phyloP scores from a whole-genome alignment of 37 sponge, comb jelly and placozoan genomes.

The Eunapius fragilis region DNA sequence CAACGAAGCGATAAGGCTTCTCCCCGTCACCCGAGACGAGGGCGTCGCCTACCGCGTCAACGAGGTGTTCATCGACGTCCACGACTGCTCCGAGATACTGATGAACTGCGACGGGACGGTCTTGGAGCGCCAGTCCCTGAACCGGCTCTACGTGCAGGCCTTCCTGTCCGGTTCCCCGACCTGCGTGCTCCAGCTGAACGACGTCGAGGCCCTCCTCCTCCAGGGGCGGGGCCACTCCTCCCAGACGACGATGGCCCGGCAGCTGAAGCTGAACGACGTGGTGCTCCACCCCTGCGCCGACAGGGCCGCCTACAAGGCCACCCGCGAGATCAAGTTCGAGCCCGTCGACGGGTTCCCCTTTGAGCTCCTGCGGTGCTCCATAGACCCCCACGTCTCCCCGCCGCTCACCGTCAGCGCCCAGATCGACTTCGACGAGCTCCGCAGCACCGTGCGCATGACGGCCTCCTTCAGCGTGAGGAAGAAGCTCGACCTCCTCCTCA shows the following conservation, averaged over 20 bases:
- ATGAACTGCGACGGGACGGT: constrained; percentile 94
- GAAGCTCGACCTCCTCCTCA: constrained; percentile 70
- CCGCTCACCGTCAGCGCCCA: constrained; percentile 72
- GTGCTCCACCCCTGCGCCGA: constrained; percentile 88
- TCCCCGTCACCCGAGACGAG: constrained; percentile 72
- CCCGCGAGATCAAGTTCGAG: constrained; percentile 69
- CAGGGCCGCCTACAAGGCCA: constrained; percentile 41
- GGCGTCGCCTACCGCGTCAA: constrained; percentile 84
- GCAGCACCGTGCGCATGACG: constrained; percentile 58
- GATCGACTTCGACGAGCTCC: constrained; percentile 74
- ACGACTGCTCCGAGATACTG: constrained; percentile 77
- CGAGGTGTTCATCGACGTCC: constrained; percentile 89
- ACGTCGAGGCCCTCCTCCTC: constrained; percentile 73
- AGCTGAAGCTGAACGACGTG: constrained; percentile 67
- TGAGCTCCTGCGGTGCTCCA: constrained; percentile 76
- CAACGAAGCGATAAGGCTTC: constrained; percentile 74
- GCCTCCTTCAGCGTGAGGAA: constrained; percentile 70
- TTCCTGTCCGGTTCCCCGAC: constrained; percentile 67
- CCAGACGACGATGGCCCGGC: constrained; percentile 50
- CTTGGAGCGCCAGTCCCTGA: constrained; percentile 72
- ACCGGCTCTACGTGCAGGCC: constrained; percentile 78
- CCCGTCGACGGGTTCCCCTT: constrained; percentile 83
- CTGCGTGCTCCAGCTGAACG: constrained; percentile 76
- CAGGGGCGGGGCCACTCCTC: constrained; percentile 57
- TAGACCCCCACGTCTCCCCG: constrained; percentile 74